Percentiles rank a stretch among this genome's conserved stretches.
Conservation (phyloP, 2,113 vertebrate genomes). For the Amphiprion percula region DNA sequence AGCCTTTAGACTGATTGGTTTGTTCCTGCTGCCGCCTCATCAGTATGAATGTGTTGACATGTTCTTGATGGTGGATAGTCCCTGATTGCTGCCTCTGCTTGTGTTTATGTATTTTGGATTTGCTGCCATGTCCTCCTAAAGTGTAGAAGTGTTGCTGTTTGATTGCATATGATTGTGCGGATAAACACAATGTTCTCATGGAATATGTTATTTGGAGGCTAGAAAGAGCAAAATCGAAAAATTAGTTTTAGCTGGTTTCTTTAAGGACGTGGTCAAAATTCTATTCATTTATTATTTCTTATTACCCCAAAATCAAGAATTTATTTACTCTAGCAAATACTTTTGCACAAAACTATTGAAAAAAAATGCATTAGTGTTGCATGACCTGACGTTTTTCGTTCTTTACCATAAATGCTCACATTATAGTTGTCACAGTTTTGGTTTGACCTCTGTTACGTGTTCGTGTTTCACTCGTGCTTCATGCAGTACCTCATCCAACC, state of each 20-base stretch:
- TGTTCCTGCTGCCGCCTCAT: conserved; percentile 56
- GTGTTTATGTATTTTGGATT: conserved; percentile 31
- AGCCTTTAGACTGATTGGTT: conserved; percentile 61
- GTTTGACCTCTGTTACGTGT: no score
- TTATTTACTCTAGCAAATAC: no score
- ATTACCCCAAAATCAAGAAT: no score
- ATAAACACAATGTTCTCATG: neutral
- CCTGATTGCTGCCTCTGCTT: conserved; percentile 45
- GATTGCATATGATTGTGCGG: conserved; percentile 39
- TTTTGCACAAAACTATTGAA: no score
- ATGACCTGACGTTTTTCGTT: neutral
- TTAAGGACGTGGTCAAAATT: no score
- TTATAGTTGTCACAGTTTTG: no score
- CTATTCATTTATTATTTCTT: no score
- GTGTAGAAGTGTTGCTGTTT: conserved; percentile 19
- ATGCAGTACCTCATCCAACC: no score
- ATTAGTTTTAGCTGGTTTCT: neutral
- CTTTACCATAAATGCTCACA: neutral
- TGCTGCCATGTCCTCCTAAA: conserved; percentile 9
- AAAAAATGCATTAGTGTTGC: no score
- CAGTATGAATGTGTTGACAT: conserved; percentile 15
- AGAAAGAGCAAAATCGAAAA: conserved; percentile 3
- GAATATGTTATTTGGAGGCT: neutral
- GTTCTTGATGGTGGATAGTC: neutral
- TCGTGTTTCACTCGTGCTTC: no score